Percentiles rank a stretch among this genome's conserved stretches.
Conservation (phyloP, 2,888 invertebrate genomes). For the Allacma fusca region DNA sequence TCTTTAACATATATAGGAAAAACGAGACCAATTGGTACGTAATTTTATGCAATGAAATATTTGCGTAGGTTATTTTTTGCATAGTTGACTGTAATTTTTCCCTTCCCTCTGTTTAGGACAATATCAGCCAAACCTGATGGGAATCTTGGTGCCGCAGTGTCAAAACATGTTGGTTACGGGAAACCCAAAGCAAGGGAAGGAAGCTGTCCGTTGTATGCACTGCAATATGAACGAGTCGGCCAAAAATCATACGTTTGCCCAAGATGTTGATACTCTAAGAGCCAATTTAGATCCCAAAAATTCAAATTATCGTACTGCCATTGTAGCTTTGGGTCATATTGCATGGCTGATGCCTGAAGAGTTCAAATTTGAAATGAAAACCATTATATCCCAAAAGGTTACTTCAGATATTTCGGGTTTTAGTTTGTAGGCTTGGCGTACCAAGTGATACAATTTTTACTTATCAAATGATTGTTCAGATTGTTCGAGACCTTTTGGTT, state of each 20-base stretch:
- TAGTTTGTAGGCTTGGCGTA: no score
- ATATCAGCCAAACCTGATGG: conserved; percentile 78
- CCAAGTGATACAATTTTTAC: no score
- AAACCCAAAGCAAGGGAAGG: conserved; percentile 94
- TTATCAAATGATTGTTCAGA: conserved; percentile 67
- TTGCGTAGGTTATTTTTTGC: no score
- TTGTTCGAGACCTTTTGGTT: conserved; percentile 93
- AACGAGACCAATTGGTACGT: conserved; percentile 80
- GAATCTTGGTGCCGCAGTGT: conserved; percentile 83
- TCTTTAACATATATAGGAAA: conserved; percentile 87
- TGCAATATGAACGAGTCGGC: conserved; percentile 74
- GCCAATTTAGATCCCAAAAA: conserved; percentile 77
- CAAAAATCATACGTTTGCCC: conserved; percentile 56
- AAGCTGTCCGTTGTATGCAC: conserved; percentile 90
- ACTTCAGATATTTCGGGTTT: no score
- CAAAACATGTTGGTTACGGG: conserved; percentile 88
- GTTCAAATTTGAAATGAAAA: conserved; percentile 90
- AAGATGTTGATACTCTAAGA: conserved; percentile 67
- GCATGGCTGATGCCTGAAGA: conserved; percentile 89
- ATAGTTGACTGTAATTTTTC: no score
- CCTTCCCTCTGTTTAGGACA: no score
- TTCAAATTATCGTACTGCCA: conserved; percentile 87
- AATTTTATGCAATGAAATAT: neutral
- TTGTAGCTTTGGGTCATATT: conserved; percentile 93
- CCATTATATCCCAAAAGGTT: conserved; percentile 90